These are phyloP conservation scores for Picathartes gymnocephalus DNA, from an alignment of 2,113 vertebrate species.

Conservation along the genomic window DNA sequence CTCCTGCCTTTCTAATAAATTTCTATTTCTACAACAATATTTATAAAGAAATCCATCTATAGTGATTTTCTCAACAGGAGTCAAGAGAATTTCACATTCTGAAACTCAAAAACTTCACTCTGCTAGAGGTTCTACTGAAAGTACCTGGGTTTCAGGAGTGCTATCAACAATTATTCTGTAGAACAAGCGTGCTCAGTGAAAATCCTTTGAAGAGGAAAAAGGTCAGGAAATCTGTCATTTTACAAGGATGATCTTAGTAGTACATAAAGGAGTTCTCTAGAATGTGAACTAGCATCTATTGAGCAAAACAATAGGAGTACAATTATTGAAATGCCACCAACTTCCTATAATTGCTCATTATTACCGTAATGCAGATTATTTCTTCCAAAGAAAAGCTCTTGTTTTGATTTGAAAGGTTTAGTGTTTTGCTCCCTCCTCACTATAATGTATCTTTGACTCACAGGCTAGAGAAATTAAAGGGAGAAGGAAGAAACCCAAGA, in stretches of 20 bases:
- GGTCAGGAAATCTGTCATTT: conserved; percentile 6
- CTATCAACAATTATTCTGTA: neutral
- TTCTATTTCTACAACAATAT: neutral
- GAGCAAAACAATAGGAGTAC: neutral
- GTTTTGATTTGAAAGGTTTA: neutral
- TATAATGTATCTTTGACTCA: neutral
- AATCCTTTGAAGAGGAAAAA: neutral
- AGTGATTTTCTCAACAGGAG: neutral
- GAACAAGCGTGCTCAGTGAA: neutral
- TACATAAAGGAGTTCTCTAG: neutral
- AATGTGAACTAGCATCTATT: neutral
- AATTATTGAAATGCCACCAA: neutral
- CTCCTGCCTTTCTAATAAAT: neutral
- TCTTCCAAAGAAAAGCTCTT: neutral
- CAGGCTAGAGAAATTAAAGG: neutral
- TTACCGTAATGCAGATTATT: neutral
- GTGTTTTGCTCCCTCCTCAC: neutral
- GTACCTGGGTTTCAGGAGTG: neutral
- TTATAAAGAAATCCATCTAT: neutral
- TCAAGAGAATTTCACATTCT: neutral
- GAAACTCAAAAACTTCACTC: neutral
- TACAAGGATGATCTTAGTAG: neutral
- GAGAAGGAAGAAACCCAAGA: neutral
- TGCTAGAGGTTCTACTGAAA: neutral
- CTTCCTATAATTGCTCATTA: neutral